Evolutionary conservation across 2,797 vertebrate genomes (phyloP), one percentile per base, ranked within the genome.

Genomic region (Gymnoscopelus microlampas): DNA sequence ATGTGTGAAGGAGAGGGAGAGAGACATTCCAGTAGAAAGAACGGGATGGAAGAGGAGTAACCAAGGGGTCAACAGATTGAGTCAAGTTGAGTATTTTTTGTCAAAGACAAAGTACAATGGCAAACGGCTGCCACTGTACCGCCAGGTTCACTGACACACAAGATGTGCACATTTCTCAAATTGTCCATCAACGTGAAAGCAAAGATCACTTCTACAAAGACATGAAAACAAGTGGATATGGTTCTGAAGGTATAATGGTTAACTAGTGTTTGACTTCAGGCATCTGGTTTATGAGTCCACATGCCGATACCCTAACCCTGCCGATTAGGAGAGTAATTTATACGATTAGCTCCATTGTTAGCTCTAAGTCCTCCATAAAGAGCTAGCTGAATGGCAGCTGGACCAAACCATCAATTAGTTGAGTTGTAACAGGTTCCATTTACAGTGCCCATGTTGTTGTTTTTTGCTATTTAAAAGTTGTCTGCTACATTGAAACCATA

Each of bases 1-100:
- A 82, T 70, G 79, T 85, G 81, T 53, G 66, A 66, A 48, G 75
- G 15, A 73, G 49, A 73, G 44, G 13, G 53, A 63, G 54, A 60
- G 23, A 3, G 70, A 73, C 68, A 86, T 84, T 88, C 82, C 80
- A 68, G 10, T 53, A 71, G 61, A 71, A 35, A 66, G 35, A 4
- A 67, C 35, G 55, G 57, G 39, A 15, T 14, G 60, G 32, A 58
- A 54, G 32, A 35, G 64, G 26, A 72, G 72, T 59, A 73, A 74
- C 15, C 48, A 49, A 64, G 12, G 48, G 26, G 0, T 2, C 26
- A 59, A 66, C 66, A 14, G 9, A 23, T 44, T 15, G 56, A 55
- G 23, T 9, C 53, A 32, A 3, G n/a, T 71, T 1, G 35, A 50
- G 44, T n/a, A 1, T 67, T n/a, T 73, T 58, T 71, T 29, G 32